Evolutionary conservation across 2,797 vertebrate genomes (phyloP), one percentile per base, ranked within the genome.

Genomic region (Alca torda): DNA sequence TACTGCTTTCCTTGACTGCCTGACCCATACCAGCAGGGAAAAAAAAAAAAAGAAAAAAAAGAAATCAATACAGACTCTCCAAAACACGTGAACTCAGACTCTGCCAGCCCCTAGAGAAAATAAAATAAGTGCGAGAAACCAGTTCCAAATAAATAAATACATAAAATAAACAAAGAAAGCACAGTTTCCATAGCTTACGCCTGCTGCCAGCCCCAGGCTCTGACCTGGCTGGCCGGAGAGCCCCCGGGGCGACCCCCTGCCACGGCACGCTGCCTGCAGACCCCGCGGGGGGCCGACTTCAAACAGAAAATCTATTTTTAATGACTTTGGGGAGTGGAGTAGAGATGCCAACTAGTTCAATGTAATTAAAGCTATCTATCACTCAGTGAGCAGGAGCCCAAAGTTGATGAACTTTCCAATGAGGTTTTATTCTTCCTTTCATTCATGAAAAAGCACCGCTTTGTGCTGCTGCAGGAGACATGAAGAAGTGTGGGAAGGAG

Each of bases 341-440:
- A 80, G 95, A 96, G 97, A 94, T 95, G 97, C 98, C 98, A 98
- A 98, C 98, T 97, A 98, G 98, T 98, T 98, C 98, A 95, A 93
- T 98, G 98, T 99, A 99, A 99, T 99, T 99, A 99, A 99, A 98
- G 96, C 98, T 98, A 99, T 99, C 98, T 98, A 99, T 99, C 99
- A 99, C 97, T 98, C 97, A 70, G 60, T 45, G 92, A 97, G 95
- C 94, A 95, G 97, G 92, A 97, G 91, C 96, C 87, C 94, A 97
- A 96, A 97, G 97, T 97, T 97, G 97, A 93, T 97, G 97, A 98
- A 98, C 96, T 98, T 98, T 98, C 95, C 97, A 97, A 96, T 93
- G 97, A 97, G 94, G 81, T 89, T 96, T 97, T 95, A 77, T 82
- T 81, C 78, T 54, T 63, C 74, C 84, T 72, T 95, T 97, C 95